phyloP scores from a whole-genome alignment of 2,888 invertebrate species.

The Beris morrisii region DNA sequence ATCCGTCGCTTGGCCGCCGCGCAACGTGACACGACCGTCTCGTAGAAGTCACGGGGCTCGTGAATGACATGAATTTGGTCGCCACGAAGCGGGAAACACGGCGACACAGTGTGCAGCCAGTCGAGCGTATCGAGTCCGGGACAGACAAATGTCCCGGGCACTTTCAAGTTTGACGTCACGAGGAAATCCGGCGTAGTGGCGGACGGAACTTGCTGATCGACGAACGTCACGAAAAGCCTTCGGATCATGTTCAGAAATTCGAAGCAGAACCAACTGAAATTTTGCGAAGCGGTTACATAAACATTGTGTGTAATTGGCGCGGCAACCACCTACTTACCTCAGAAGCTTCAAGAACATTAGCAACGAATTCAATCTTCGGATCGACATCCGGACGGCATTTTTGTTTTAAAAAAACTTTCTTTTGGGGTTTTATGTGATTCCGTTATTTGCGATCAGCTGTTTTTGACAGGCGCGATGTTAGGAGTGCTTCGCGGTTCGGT shows the following conservation, averaged over 20 bases:
- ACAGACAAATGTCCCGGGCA: slow-evolving; percentile 45
- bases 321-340: slow-evolving; percentile 3
- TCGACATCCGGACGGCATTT: slow-evolving; percentile 24
- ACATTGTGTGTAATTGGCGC: neutral
- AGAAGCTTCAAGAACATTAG: slow-evolving; percentile 9
- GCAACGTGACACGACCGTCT: slow-evolving; percentile 69
- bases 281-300: neutral
- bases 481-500: neutral
- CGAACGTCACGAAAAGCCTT: slow-evolving; percentile 50
- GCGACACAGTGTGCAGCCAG: slow-evolving; percentile 60
- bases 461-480: slow-evolving; percentile 16
- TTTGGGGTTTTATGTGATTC: neutral
- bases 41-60: slow-evolving; percentile 78
- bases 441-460: slow-evolving; percentile 18
- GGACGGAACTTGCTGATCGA: slow-evolving; percentile 48
- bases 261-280: slow-evolving; percentile 22
- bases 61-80: slow-evolving; percentile 72
- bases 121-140: slow-evolving; percentile 45
- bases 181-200: slow-evolving; percentile 42
- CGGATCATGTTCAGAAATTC: slow-evolving; percentile 43
- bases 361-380: neutral
- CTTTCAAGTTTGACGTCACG: slow-evolving; percentile 20
- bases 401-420: slow-evolving; percentile 15
- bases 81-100: slow-evolving; percentile 70
- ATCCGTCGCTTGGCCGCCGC: slow-evolving; percentile 69